Evolutionary conservation across 2,888 invertebrate genomes (phyloP).

Genomic region (Enoplolaimus lenunculus): DNA sequence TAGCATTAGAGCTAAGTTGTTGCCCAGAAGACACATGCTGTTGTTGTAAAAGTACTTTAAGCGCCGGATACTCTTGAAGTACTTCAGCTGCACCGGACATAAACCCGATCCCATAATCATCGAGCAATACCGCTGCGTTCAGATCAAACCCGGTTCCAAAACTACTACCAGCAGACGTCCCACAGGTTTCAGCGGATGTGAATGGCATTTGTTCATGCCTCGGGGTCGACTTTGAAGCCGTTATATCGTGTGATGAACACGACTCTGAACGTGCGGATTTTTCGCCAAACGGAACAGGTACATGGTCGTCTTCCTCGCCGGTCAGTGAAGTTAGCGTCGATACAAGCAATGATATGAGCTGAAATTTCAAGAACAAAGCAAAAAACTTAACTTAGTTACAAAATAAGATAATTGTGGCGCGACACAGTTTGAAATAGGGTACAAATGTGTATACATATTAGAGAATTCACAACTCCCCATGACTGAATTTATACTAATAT

Average conservation of each 20-base stretch:
- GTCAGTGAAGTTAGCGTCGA: constrained; percentile 89
- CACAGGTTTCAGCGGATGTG: background rate
- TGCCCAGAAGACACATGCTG: background rate
- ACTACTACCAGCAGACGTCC: background rate
- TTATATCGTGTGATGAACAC: background rate
- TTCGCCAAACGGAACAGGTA: constrained; percentile 22
- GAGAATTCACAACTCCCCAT: too few relatives aligned
- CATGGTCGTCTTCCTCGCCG: constrained; percentile 63
- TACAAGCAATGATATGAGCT: constrained; percentile 75
- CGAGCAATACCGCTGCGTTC: too few relatives aligned
- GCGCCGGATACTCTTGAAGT: background rate
- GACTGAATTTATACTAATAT: too few relatives aligned
- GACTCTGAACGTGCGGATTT: background rate
- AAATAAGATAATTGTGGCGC: too few relatives aligned
- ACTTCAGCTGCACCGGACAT: background rate
- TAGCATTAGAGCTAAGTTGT: background rate
- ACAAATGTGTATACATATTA: too few relatives aligned
- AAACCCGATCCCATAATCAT: too few relatives aligned
- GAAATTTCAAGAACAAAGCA: constrained; percentile 18
- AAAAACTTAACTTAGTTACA: background rate
- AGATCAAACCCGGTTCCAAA: too few relatives aligned
- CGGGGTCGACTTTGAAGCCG: constrained; percentile 45
- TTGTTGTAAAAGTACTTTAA: background rate
- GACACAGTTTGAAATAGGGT: too few relatives aligned
- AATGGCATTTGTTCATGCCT: constrained; percentile 47